phyloP scores from a whole-genome alignment of 1,140 invertebrate genomes.

The Nymphalis io region DNA sequence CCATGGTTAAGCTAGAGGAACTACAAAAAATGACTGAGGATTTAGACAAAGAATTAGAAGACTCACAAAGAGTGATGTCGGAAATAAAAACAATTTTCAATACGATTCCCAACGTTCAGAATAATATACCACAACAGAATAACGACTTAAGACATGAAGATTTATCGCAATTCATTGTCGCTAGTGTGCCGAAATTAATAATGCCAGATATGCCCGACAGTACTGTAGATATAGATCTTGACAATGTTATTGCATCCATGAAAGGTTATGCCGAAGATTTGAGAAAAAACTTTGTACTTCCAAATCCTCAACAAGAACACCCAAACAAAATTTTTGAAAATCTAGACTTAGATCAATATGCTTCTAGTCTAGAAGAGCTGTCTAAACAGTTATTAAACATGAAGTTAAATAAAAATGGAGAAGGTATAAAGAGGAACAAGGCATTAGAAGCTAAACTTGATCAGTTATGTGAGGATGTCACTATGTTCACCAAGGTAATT shows the following conservation, averaged over 20 bases:
- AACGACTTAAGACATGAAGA: conserved; percentile 47
- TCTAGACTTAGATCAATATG: conserved; percentile 59
- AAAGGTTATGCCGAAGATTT: conserved; percentile 62
- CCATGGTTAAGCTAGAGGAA: conserved; percentile 55
- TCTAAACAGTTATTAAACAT: conserved; percentile 59
- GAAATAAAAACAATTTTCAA: conserved; percentile 62
- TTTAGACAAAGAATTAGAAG: conserved; percentile 61
- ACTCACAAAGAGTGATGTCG: conserved; percentile 63
- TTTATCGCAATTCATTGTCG: conserved; percentile 53
- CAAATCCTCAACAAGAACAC: conserved; percentile 31
- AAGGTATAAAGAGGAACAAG: conserved; percentile 45
- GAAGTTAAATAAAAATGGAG: conserved; percentile 49
- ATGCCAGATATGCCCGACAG: conserved; percentile 58
- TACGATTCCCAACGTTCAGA: conserved; percentile 45
- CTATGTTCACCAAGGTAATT: conserved; percentile 65
- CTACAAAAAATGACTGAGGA: conserved; percentile 64
- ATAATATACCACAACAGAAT: conserved; percentile 23
- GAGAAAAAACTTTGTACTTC: conserved; percentile 45
- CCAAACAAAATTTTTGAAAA: conserved; percentile 38
- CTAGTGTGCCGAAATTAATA: conserved; percentile 51
- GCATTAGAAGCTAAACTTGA: conserved; percentile 63
- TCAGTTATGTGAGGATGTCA: conserved; percentile 61
- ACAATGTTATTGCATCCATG: conserved; percentile 57
- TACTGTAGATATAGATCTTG: conserved; percentile 54
- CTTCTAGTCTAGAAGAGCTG: conserved; percentile 59